Evolutionary conservation across 2,888 invertebrate species (phyloP).

Genomic region (Lithophane leautieri): DNA sequence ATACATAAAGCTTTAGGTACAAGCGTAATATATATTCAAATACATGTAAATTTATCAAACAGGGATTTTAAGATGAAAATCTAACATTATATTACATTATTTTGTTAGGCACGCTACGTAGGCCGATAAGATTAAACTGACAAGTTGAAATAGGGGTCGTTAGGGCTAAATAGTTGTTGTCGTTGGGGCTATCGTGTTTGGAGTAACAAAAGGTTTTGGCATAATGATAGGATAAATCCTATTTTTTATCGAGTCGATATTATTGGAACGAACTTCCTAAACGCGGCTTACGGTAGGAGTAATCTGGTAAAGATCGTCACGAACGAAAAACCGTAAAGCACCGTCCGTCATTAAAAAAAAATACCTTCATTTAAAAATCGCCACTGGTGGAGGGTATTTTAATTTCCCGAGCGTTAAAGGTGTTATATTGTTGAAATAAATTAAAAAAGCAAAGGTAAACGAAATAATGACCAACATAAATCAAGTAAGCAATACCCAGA

Average conservation of each 20-base stretch:
- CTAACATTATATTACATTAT: conserved; percentile 39
- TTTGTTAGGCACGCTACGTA: conserved; percentile 16
- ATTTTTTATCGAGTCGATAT: not conserved
- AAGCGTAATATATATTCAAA: conserved; percentile 48
- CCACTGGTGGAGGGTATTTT: conserved; percentile 1
- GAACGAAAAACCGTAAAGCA: not conserved
- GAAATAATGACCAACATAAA: conserved; percentile 52
- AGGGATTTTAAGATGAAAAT: conserved; percentile 52
- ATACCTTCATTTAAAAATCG: not conserved
- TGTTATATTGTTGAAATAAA: conserved; percentile 33
- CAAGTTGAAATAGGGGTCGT: conserved; percentile 33
- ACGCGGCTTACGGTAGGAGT: not conserved
- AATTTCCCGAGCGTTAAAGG: conserved; percentile 13
- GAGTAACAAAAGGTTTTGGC: conserved; percentile 8
- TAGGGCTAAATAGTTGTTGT: conserved; percentile 19
- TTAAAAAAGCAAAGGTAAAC: conserved; percentile 28
- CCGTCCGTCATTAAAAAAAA: too few relatives aligned
- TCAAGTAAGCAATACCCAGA: conserved; percentile 46
- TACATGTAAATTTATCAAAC: conserved; percentile 56
- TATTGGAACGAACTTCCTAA: not conserved
- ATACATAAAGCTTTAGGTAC: conserved; percentile 24
- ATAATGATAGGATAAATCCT: conserved; percentile 4
- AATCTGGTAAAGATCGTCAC: not conserved
- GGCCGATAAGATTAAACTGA: conserved; percentile 42
- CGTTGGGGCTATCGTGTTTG: conserved; percentile 6